These are phyloP conservation scores for Dreissena rostriformis DNA, from an alignment of 1,140 invertebrate species.

Conservation along the genomic window DNA sequence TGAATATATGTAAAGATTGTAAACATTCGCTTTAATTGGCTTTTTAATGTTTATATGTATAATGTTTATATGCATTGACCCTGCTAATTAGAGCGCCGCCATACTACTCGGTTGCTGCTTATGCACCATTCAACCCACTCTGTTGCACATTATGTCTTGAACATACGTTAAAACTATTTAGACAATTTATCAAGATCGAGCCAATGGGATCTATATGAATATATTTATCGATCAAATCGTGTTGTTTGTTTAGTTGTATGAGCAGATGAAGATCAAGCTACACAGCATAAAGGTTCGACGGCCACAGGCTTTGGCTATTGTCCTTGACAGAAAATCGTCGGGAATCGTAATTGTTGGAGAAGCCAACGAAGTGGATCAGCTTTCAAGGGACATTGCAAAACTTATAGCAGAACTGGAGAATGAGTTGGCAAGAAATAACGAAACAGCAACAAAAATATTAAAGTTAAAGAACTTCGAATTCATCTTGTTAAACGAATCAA, in stretches of 20 bases:
- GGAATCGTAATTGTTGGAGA: constrained; percentile 13
- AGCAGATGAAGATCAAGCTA: constrained; percentile 4
- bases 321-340: constrained; percentile 1
- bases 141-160: too few relatives aligned
- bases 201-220: too few relatives aligned
- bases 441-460: constrained; percentile 12
- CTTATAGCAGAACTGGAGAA: constrained; percentile 10
- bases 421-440: background rate
- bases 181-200: too few relatives aligned
- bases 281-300: constrained; percentile 1
- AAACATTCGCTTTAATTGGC: too few relatives aligned
- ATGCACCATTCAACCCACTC: too few relatives aligned
- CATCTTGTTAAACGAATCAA: background rate
- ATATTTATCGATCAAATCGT: too few relatives aligned
- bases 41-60: too few relatives aligned
- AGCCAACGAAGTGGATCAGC: background rate
- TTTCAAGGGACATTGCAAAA: background rate
- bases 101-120: too few relatives aligned
- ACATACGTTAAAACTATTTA: too few relatives aligned
- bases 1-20: too few relatives aligned
- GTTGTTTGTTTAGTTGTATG: background rate
- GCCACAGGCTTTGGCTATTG: constrained; percentile 14
- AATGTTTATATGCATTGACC: too few relatives aligned
- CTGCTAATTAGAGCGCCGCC: too few relatives aligned
- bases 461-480: background rate